Evolutionary conservation across 2,797 vertebrate genomes (phyloP), one percentile per base, ranked within the genome.

Genomic region (Discoglossus pictus): DNA sequence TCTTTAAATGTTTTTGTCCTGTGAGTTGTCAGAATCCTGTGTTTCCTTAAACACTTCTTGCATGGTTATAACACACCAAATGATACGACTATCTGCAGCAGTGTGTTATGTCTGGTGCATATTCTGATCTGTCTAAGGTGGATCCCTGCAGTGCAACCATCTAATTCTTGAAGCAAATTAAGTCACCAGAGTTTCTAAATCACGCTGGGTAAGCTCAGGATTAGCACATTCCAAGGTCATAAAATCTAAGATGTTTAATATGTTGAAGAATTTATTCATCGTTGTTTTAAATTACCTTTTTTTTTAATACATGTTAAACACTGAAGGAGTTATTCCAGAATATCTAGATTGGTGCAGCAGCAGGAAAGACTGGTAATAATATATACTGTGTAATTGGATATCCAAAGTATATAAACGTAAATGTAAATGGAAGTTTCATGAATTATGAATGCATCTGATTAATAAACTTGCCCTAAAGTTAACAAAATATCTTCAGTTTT

Each of bases 271-370:
- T 58, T 58, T 50, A 44, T 51, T 64, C 44, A 7, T 34, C 17
- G 43, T 42, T 24, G 12, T 58, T 63, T 36, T 12, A 9, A 40
- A 51, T 35, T 39, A 60, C 35, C 44, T 56, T 64, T n/a, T n/a
- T n/a, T n/a, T n/a, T 64, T 71, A 71, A 54, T 55, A 56, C 36
- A 9, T 10, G 61, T 56, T 64, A 64, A 64, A 59, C 44, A 42
- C 18, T 50, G 44, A 46, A 58, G 53, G 34, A 40, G 64, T 66
- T 43, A 40, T 50, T 58, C 43, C 25, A 18, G 38, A 15, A 56
- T 64, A 15, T 42, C 24, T 20, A 23, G 52, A 36, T 59, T 24
- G 43, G 38, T 53, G 1, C 68, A 25, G 52, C 52, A 4, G 60
- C n/a, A n/a, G n/a, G n/a, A n/a, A n/a, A n/a, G n/a, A n/a, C n/a